phyloP scores from a whole-genome alignment of 1,140 invertebrate genomes.

The Trichonephila clavata region DNA sequence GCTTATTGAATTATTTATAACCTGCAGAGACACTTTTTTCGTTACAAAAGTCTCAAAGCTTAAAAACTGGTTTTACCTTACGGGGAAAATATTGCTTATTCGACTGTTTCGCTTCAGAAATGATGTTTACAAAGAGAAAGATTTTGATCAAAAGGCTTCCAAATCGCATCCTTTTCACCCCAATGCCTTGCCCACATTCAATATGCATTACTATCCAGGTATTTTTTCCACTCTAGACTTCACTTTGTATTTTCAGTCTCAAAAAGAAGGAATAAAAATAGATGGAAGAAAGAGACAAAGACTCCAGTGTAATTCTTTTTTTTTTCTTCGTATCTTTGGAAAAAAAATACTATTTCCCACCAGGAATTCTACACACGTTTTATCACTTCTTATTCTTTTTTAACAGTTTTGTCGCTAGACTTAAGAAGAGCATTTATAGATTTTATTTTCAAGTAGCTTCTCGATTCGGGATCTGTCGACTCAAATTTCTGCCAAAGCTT shows the following conservation, averaged over 20 bases:
- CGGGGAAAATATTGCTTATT: conserved; percentile 62
- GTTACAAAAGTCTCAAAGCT: conserved; percentile 35
- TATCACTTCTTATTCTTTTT: conserved; percentile 73
- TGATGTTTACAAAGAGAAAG: conserved; percentile 60
- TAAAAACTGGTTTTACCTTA: conserved; percentile 60
- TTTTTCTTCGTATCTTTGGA: too few species aligned
- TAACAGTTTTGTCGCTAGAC: conserved; percentile 67
- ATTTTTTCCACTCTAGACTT: conserved; percentile 53
- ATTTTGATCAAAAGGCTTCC: conserved; percentile 59
- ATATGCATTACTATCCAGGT: conserved; percentile 60
- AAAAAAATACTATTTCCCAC: conserved; percentile 51
- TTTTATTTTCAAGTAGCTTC: conserved; percentile 66
- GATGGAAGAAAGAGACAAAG: conserved; percentile 55
- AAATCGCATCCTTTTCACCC: conserved; percentile 62
- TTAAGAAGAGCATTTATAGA: conserved; percentile 68
- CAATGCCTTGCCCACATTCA: conserved; percentile 48
- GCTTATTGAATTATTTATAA: conserved; percentile 75
- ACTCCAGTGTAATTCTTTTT: conserved; percentile 3
- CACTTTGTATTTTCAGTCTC: conserved; percentile 46
- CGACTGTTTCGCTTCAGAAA: conserved; percentile 44
- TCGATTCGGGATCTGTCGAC: conserved; percentile 64
- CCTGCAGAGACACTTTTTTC: conserved; percentile 61
- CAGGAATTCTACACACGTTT: conserved; percentile 72
- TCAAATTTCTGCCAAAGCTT: conserved; percentile 67
- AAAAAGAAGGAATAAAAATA: conserved; percentile 42